Conservation (phyloP, 2,888 invertebrate genomes). For the Trichopoda pennipes region DNA sequence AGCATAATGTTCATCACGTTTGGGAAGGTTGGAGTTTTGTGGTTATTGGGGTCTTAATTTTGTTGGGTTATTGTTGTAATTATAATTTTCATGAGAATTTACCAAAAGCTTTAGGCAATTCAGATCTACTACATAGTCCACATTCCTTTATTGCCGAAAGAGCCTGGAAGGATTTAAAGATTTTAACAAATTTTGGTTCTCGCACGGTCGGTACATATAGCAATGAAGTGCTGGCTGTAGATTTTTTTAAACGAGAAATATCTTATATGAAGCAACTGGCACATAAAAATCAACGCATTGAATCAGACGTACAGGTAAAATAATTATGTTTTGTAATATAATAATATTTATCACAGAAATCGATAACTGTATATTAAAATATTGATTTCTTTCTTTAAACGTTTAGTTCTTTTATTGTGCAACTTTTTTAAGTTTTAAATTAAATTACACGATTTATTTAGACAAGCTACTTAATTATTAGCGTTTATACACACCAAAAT, state of each 20-base stretch:
- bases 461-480: no score
- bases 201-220: slow-evolving; percentile 88
- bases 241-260: slow-evolving; percentile 83
- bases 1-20: slow-evolving; percentile 75
- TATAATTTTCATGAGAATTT: slow-evolving; percentile 73
- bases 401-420: no score
- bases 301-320: slow-evolving; percentile 85
- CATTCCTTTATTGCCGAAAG: slow-evolving; percentile 84
- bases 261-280: slow-evolving; percentile 82
- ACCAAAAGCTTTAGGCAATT: slow-evolving; percentile 72
- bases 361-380: no score
- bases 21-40: slow-evolving; percentile 73
- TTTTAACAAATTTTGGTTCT: slow-evolving; percentile 84
- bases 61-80: slow-evolving; percentile 70
- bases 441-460: no score
- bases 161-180: slow-evolving; percentile 85
- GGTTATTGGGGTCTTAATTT: slow-evolving; percentile 68
- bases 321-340: no score
- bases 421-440: no score
- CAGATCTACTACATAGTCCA: slow-evolving; percentile 72
- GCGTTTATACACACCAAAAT: no score
- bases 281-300: slow-evolving; percentile 83
- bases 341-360: no score
- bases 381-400: no score
- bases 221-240: slow-evolving; percentile 88